phyloP scores from a whole-genome alignment of 2,888 invertebrate species.

The Monoplex corrugatus region DNA sequence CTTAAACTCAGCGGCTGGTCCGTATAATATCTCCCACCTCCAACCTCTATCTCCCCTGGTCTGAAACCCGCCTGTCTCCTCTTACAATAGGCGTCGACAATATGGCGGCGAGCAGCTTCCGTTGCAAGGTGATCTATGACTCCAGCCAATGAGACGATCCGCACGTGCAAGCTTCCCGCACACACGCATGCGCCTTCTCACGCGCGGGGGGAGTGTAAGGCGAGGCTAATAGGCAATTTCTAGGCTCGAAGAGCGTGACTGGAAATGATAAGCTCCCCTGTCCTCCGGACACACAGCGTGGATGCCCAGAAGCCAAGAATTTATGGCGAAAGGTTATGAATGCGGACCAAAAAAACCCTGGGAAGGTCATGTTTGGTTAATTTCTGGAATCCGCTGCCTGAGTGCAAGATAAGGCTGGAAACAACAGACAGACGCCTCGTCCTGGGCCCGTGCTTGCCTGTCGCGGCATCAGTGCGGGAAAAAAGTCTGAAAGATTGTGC shows the following conservation, averaged over 20 bases:
- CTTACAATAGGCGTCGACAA: background rate
- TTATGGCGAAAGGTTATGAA: slow-evolving; percentile 30
- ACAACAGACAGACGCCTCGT: no score
- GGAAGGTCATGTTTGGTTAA: slow-evolving; percentile 18
- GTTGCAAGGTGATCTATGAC: slow-evolving; percentile 24
- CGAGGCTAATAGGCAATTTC: slow-evolving; percentile 16
- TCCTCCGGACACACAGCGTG: background rate
- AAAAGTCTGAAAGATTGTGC: background rate
- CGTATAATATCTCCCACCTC: background rate
- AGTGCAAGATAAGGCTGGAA: no score
- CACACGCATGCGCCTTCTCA: slow-evolving; percentile 10
- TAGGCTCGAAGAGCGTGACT: slow-evolving; percentile 31
- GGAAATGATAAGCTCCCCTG: slow-evolving; percentile 21
- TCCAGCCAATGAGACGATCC: background rate
- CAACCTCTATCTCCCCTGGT: background rate
- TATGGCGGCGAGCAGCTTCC: slow-evolving; percentile 28
- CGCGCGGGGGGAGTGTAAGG: background rate
- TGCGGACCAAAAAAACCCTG: background rate
- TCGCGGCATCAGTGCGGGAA: background rate
- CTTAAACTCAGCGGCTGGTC: background rate
- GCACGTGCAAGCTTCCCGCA: slow-evolving; percentile 21
- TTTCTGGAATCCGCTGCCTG: background rate
- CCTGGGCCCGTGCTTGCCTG: background rate
- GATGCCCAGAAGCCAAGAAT: background rate
- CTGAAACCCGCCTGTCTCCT: slow-evolving; percentile 18